These are phyloP conservation scores for Caenorhabditis angaria DNA, from an alignment of 2,888 invertebrate genomes.

Conservation along the genomic window DNA sequence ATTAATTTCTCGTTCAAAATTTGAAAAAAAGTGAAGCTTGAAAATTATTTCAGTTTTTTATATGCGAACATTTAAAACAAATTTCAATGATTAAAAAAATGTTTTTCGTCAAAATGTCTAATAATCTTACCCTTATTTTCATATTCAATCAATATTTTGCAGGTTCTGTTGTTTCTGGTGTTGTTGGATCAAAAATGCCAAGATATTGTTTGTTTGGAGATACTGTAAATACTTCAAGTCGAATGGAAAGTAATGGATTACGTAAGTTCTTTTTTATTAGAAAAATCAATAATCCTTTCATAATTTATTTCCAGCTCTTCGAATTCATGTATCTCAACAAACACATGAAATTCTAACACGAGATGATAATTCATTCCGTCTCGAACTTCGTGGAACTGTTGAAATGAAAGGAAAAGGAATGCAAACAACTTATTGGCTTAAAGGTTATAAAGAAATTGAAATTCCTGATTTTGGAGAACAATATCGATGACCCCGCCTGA, in stretches of 20 bases:
- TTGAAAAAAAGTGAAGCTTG: no score
- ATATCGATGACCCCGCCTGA: constrained; percentile 18
- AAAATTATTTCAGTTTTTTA: no score
- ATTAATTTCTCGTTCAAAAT: no score
- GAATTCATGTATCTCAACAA: constrained; percentile 70
- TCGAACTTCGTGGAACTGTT: constrained; percentile 71
- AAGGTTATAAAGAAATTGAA: constrained; percentile 66
- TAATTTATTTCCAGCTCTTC: constrained; percentile 64
- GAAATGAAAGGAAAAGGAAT: constrained; percentile 72
- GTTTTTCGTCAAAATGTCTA: constrained; percentile 3
- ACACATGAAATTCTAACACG: constrained; percentile 67
- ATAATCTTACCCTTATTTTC: constrained; percentile 7
- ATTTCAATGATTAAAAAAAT: background rate
- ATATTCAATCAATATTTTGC: constrained; percentile 23
- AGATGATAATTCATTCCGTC: constrained; percentile 65
- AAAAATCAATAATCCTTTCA: background rate
- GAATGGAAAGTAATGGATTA: constrained; percentile 72
- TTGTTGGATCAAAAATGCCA: constrained; percentile 75
- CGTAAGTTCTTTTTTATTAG: constrained; percentile 57
- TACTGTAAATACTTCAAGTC: constrained; percentile 70
- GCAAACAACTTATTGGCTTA: constrained; percentile 72
- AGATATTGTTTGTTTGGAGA: constrained; percentile 74
- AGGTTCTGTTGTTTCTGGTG: constrained; percentile 74
- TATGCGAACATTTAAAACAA: no score
- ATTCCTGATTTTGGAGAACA: constrained; percentile 71